Base-by-base conservation (phyloP, 2,113 vertebrate species). In the Fregetta grallaria region DNA sequence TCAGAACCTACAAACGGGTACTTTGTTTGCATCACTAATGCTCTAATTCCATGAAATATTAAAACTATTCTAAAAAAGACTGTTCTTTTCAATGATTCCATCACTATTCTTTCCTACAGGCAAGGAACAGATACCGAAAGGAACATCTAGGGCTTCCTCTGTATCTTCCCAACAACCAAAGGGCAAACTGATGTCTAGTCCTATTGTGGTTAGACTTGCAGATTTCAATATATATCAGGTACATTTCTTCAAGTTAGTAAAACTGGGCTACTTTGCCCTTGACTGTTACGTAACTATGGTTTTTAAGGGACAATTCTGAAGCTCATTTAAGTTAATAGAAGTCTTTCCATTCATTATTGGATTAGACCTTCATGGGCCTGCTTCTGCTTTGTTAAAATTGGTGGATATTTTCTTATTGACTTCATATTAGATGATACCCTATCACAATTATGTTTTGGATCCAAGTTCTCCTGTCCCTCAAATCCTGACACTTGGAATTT, bases 181-280 rank as follows among this genome's bases (percentile, higher is more conserved):
- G 97, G 98, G 98, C 27, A 99, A 99, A 96, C 98, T 99, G 85
- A 99, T 99, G 99, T 99, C 99, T 93, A 99, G 99, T 97, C 99
- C 99, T 62, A 94, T 99, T 91, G 99, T 99, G 94, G 98, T 99
- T 96, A 99, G 99, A 97, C 98, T 99, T 97, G 99, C 99, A 49
- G 99, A 99, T 98, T 99, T 99, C 97, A 99, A 99, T 97, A 99
- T 99, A 98, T 99, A 99, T 97, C 99, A 99, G 99, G 99, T 99
- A 97, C 88, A 96, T 96, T 93, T 88, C 59, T 94, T 96, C 55
- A 73, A 83, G 68, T 86, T 94, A 63, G 38, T 95, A 94, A 83
- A 90, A 84, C 71, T 75, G 67, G 34, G 17, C 71, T 59, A 9
- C 56, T 90, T 80, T 3, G 52, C 79, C 18, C 79, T 92, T 88